phyloP scores from a whole-genome alignment of 2,797 vertebrate species.

The Malacoctenus gilli region DNA sequence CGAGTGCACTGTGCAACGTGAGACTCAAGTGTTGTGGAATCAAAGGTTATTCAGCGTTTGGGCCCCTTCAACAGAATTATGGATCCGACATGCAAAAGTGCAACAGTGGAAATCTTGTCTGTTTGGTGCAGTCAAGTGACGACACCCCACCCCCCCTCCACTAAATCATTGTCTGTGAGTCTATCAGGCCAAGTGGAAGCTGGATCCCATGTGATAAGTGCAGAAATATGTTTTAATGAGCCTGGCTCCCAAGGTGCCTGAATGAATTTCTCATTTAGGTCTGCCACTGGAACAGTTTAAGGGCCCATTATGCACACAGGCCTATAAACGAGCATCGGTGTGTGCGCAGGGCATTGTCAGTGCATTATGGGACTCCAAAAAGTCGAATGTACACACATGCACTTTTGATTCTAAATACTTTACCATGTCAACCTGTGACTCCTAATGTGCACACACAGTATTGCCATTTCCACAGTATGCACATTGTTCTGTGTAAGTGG shows the following conservation, averaged over 20 bases:
- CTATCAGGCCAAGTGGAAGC: constrained; percentile 42
- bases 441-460: background rate
- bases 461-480: too few species aligned
- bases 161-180: constrained; percentile 49
- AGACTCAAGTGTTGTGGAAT: constrained; percentile 28
- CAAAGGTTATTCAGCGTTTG: constrained; percentile 17
- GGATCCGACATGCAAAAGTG: constrained; percentile 31
- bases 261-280: constrained; percentile 57
- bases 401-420: background rate
- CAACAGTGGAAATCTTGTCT: constrained; percentile 32
- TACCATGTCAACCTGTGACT: background rate
- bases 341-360: constrained; percentile 5
- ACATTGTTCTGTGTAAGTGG: background rate
- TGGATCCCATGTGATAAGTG: constrained; percentile 49
- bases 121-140: constrained; percentile 30
- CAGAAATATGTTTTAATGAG: constrained; percentile 63
- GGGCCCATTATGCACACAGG: constrained; percentile 52
- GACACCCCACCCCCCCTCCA: constrained; percentile 4
- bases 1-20: constrained; percentile 8
- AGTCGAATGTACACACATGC: background rate
- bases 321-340: constrained; percentile 22
- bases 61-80: constrained; percentile 10
- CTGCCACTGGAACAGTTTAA: constrained; percentile 46
- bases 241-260: constrained; percentile 28
- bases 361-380: background rate